Base-by-base conservation (phyloP, 2,113 vertebrate genomes). In the Vidua macroura region DNA sequence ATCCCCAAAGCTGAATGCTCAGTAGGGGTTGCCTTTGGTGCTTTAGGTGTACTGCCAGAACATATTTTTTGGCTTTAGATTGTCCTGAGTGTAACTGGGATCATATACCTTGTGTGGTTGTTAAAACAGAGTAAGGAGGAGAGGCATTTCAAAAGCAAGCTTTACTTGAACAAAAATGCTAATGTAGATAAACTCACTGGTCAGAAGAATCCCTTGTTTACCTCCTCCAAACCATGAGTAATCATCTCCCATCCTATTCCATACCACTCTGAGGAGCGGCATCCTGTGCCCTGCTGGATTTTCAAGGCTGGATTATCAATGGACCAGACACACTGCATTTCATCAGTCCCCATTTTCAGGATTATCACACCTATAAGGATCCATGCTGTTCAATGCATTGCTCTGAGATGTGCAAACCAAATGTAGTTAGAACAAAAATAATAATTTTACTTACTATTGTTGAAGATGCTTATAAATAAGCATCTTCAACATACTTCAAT, bases 251-350 rank as follows among this genome's bases (percentile, higher is more conserved):
- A 91, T 0, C 6, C 13, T 67, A 73, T 56, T 28, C 33, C 3
- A 1, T 15, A 60, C 6, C 33, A 59, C 30, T 39, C 12, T n/a
- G 53, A 73, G 37, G 25, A 85, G 46, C 56, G 37, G 18, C 17
- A 83, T 41, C 41, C 17, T 20, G 5, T 39, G 17, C 16, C 49
- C 49, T 83, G 27, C 9, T 49, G 31, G 15, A 31, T 62, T 86
- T 70, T 56, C 35, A 69, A 55, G 23, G 49, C 37, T 60, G 41
- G 39, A 31, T 83, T 68, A 44, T 41, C 75, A 83, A 31, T 1
- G 6, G 13, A 73, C 10, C 0, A 0, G 35, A 85, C 24, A 44
- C 0, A 0, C 3, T 53, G 12, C 21, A 35, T 69, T 88, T 56
- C 14, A 64, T 13, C 6, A 10, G 19, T 11, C 5, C 23, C 27